Base-by-base conservation (phyloP, 2,888 invertebrate genomes). In the Dasysyrphus tricinctus region DNA sequence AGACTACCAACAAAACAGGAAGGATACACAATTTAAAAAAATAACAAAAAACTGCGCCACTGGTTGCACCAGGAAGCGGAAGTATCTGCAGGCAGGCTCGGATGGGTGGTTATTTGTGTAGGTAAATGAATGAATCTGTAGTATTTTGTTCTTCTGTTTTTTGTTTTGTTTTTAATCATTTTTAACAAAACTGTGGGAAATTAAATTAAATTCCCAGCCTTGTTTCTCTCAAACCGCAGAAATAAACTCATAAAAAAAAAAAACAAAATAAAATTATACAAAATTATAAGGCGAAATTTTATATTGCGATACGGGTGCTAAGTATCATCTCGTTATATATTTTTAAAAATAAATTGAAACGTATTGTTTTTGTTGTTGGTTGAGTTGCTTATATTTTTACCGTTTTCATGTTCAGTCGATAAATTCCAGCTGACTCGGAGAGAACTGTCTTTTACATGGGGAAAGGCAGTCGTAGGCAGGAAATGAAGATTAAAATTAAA, bases 271-370 rank as follows among this genome's bases (percentile, higher is more conserved):
- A 16, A 19, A 47, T 37, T 16, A n/a, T n/a, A n/a, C n/a, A 37
- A 59, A 59, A 59, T 59, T 59, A 61, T 47, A 54, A 42, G 29
- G 12, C 16, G 61, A 77, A 69, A 74, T 63, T 74, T 69, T 57
- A 73, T 74, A 70, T 56, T 51, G 74, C 74, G 47, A 51, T 56
- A 56, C 49, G 59, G 77, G 85, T 84, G 85, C 78, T 78, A 85
- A 85, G 74, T 85, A 81, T 81, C 85, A 78, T 63, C 77, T 85
- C 77, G 81, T 85, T 81, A 78, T 49, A 81, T 77, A 61, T 74
- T 19, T 81, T 81, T 77, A 65, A 59, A 77, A 77, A 85, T 81
- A 78, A 78, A 77, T 80, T 69, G 56, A 80, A 77, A 74, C 42
- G 24, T 54, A 5, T 16, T 47, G 42, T 44, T 24, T 3, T 24